Evolutionary conservation across 1,140 invertebrate species (phyloP).

Genomic region (Drosophila neocordata): DNA sequence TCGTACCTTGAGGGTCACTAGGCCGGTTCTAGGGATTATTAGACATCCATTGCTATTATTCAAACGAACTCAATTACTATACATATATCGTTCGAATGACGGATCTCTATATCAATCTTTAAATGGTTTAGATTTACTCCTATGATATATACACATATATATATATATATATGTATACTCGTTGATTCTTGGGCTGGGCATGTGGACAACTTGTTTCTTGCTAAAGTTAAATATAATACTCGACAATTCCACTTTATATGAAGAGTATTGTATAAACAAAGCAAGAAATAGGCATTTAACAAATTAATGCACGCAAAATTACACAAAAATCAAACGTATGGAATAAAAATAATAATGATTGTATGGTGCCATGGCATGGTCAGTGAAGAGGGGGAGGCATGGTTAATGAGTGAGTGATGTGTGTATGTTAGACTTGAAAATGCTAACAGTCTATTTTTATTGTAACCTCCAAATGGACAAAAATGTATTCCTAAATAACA

Average conservation of each 20-base stretch:
- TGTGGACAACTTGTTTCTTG: background rate
- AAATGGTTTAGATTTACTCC: too few species aligned
- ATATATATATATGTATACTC: too few species aligned
- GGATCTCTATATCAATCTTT: too few species aligned
- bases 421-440: background rate
- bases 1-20: too few species aligned
- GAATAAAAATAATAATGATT: constrained; percentile 17
- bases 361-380: too few species aligned
- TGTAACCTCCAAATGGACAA: constrained; percentile 63
- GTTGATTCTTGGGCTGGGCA: too few species aligned
- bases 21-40: too few species aligned
- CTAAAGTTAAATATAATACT: background rate
- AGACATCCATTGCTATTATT: too few species aligned
- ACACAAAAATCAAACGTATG: constrained; percentile 46
- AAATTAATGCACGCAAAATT: constrained; percentile 69
- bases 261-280: constrained; percentile 47
- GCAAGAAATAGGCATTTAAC: constrained; percentile 36
- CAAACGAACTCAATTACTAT: too few species aligned
- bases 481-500: constrained; percentile 49
- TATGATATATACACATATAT: too few species aligned
- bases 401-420: constrained; percentile 13
- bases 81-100: too few species aligned
- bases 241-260: background rate
- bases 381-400: too few species aligned
- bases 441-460: constrained; percentile 33